A percentile compares a stretch with the other conserved stretches of the same genome.
Conservation (phyloP, 2,888 invertebrate genomes). For the Rhorus exstirpatorius region DNA sequence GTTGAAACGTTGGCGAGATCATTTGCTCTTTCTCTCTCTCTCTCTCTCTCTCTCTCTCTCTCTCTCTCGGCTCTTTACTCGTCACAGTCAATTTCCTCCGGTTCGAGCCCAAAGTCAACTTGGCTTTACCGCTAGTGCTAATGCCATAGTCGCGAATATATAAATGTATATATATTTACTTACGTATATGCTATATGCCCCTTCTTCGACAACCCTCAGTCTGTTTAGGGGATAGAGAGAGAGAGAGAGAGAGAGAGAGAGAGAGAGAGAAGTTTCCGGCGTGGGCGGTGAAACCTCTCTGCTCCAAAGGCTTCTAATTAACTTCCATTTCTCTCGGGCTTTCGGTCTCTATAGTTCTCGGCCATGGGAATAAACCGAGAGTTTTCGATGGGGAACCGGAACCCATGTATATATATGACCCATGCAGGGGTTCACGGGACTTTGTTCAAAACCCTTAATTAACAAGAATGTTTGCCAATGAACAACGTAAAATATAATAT, state of each 20-base stretch:
- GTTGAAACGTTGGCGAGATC: slow-evolving; percentile 41
- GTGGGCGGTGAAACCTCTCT: slow-evolving; percentile 51
- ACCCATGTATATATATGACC: no score
- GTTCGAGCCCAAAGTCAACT: slow-evolving; percentile 62
- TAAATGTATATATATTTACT: neutral
- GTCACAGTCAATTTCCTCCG: slow-evolving; percentile 65
- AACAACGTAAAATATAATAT: slow-evolving; percentile 21
- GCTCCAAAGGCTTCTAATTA: slow-evolving; percentile 69
- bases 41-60: slow-evolving; percentile 7
- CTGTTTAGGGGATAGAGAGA: no score
- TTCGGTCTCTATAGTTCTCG: slow-evolving; percentile 25
- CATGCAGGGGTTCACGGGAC: neutral
- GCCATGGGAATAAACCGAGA: slow-evolving; percentile 48
- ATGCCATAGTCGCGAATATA: slow-evolving; percentile 23
- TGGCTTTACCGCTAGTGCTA: slow-evolving; percentile 23
- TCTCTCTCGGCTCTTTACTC: slow-evolving; percentile 50
- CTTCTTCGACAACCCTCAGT: slow-evolving; percentile 38
- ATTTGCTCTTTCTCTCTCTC: slow-evolving; percentile 7
- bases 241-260: no score
- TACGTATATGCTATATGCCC: neutral
- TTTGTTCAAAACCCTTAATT: slow-evolving; percentile 41
- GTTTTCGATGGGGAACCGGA: slow-evolving; percentile 17
- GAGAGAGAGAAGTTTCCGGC: no score
- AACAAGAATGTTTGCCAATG: slow-evolving; percentile 28
- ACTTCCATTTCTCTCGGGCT: slow-evolving; percentile 61